Percentiles rank a stretch among this genome's conserved stretches.
These are phyloP conservation scores for Heliconius erato DNA, from an alignment of 2,888 invertebrate species.

Conservation along the genomic window DNA sequence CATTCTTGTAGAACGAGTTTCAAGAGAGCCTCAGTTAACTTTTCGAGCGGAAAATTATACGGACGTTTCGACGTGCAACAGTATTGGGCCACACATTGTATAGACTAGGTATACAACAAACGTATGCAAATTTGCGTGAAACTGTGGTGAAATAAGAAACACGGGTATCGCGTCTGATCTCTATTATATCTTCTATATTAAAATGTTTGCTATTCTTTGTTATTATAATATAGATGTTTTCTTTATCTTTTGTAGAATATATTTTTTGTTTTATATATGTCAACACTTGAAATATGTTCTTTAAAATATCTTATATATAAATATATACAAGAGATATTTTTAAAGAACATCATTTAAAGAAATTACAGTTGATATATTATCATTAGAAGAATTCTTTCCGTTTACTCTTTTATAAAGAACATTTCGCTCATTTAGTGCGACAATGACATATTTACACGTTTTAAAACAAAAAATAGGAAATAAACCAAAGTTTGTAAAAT, in stretches of 20 bases:
- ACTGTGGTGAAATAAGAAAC: conserved; percentile 59
- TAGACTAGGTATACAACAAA: conserved; percentile 42
- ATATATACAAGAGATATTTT: no score
- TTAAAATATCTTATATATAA: not conserved
- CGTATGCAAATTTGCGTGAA: conserved; percentile 68
- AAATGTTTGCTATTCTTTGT: not conserved
- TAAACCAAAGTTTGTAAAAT: no score
- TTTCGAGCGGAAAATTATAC: conserved; percentile 71
- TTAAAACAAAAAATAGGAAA: no score
- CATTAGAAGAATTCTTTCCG: not conserved
- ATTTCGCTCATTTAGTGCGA: no score
- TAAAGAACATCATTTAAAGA: no score
- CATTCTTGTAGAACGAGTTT: conserved; percentile 41
- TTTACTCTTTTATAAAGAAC: not conserved
- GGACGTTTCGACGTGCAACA: conserved; percentile 64
- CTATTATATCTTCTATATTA: conserved; percentile 26
- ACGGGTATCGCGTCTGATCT: not conserved
- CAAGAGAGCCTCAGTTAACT: conserved; percentile 39
- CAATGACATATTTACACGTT: no score
- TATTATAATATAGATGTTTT: not conserved
- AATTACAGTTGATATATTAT: not conserved
- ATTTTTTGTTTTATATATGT: not conserved
- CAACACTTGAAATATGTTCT: no score
- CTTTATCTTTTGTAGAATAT: not conserved
- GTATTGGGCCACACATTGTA: conserved; percentile 63